These are phyloP conservation scores for Gonioctena quinquepunctata DNA, from an alignment of 1,140 invertebrate species.

Conservation along the genomic window DNA sequence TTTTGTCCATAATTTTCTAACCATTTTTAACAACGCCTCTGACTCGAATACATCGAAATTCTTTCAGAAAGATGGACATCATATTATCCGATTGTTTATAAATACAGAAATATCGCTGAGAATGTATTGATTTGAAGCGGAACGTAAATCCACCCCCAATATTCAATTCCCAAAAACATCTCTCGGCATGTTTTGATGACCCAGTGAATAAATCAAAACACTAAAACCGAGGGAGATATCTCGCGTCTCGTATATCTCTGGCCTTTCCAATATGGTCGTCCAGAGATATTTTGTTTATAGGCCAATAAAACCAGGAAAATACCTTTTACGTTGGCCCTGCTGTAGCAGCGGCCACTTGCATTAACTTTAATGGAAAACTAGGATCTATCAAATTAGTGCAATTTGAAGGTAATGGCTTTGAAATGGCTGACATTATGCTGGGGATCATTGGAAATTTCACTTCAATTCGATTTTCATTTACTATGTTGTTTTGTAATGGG, in stretches of 20 bases:
- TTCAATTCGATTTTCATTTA: background rate
- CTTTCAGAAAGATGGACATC: too few species aligned
- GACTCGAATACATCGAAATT: too few species aligned
- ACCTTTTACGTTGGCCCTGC: background rate
- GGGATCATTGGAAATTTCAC: background rate
- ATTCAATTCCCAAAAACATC: too few species aligned
- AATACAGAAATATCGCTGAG: too few species aligned
- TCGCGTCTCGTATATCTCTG: background rate
- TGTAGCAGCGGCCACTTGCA: background rate
- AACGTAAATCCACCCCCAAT: too few species aligned
- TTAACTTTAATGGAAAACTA: background rate
- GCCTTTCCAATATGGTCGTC: background rate
- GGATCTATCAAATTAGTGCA: background rate
- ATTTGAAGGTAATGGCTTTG: background rate
- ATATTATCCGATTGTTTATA: too few species aligned
- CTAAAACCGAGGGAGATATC: background rate
- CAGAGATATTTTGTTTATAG: conserved; percentile 5
- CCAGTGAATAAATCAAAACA: background rate
- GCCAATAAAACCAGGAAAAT: background rate
- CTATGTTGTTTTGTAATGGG: background rate
- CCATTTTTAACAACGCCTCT: too few species aligned
- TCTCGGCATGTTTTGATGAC: too few species aligned
- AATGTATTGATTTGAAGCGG: too few species aligned
- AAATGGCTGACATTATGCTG: background rate
- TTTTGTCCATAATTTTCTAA: too few species aligned